These are phyloP conservation scores for Triplophysa bombifrons DNA, from an alignment of 2,797 vertebrate genomes.

Conservation along the genomic window DNA sequence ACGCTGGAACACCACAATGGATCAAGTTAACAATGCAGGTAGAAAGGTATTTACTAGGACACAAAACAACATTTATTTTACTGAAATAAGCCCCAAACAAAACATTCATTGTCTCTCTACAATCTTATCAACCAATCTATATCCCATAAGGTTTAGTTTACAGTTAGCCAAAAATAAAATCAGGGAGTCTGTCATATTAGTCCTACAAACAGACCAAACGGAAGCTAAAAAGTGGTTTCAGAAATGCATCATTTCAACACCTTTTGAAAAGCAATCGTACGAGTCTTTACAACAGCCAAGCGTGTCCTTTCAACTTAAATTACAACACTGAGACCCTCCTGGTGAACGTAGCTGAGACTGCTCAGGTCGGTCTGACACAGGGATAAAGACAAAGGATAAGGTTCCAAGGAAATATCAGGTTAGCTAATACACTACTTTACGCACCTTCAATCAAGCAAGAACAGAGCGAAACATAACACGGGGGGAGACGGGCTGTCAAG, in stretches of 20 bases:
- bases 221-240: neutral
- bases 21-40: slow-evolving; percentile 12
- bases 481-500: neutral
- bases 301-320: slow-evolving; percentile 42
- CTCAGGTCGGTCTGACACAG: slow-evolving; percentile 9
- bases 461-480: slow-evolving; percentile 1
- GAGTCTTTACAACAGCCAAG: slow-evolving; percentile 37
- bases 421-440: slow-evolving; percentile 5
- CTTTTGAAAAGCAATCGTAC: neutral
- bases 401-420: slow-evolving; percentile 43
- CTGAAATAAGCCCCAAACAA: slow-evolving; percentile 25
- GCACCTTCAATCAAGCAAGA: slow-evolving; percentile 12
- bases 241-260: slow-evolving; percentile 24
- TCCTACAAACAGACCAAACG: neutral
- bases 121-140: slow-evolving; percentile 36
- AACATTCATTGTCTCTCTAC: slow-evolving; percentile 14
- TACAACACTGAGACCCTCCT: slow-evolving; percentile 29
- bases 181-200: neutral
- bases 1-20: neutral
- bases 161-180: neutral
- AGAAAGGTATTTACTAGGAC: neutral
- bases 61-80: slow-evolving; percentile 16
- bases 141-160: slow-evolving; percentile 19
- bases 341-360: neutral
- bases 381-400: slow-evolving; percentile 31